These are phyloP conservation scores for Aphis craccivora DNA, from an alignment of 1,140 invertebrate species.

Conservation along the genomic window DNA sequence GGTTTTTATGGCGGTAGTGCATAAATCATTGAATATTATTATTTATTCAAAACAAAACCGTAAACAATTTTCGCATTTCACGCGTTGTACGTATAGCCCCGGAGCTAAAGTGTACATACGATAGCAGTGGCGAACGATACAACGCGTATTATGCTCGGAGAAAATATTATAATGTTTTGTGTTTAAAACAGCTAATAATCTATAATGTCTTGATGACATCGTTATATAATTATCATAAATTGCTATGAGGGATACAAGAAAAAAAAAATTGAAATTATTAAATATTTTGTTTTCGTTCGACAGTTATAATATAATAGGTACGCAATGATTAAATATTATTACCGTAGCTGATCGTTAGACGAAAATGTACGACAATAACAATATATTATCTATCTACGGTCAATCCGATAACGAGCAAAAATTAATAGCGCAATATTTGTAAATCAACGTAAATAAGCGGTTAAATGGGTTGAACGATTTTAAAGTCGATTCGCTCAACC, in stretches of 20 bases:
- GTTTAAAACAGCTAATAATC: not conserved
- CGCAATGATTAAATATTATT: too few relatives aligned
- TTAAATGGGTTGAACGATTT: not conserved
- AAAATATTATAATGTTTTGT: not conserved
- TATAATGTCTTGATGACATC: not conserved
- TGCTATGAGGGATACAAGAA: not conserved
- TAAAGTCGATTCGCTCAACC: not conserved
- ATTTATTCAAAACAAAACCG: not conserved
- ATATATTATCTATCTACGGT: not conserved
- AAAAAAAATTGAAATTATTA: not conserved
- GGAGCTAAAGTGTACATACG: not conserved
- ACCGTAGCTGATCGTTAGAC: too few relatives aligned
- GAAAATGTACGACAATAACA: not conserved
- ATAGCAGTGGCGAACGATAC: not conserved
- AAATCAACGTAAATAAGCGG: not conserved
- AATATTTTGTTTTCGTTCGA: not conserved
- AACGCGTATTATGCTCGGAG: not conserved
- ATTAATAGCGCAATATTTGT: not conserved
- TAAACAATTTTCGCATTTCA: not conserved
- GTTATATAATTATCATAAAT: not conserved
- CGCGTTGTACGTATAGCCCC: not conserved
- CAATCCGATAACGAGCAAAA: not conserved
- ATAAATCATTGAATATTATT: not conserved
- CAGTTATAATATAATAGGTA: too few relatives aligned
- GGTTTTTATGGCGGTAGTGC: not conserved